These are phyloP conservation scores for Trichogramma pretiosum DNA, from an alignment of 1,140 invertebrate genomes.

Conservation along the genomic window DNA sequence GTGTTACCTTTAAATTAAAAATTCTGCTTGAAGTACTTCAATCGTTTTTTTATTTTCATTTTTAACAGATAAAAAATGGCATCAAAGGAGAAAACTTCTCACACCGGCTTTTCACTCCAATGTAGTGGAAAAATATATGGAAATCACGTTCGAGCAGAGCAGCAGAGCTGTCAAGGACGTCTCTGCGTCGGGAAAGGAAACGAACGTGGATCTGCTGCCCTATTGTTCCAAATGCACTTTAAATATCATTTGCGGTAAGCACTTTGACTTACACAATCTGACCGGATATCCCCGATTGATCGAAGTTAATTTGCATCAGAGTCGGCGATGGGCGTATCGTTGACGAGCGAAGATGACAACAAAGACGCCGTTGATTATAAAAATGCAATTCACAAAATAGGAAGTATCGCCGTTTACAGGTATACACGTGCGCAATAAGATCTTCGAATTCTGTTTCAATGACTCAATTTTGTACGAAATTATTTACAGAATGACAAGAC, in stretches of 20 bases:
- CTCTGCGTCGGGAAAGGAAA: slow-evolving; percentile 27
- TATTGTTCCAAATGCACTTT: slow-evolving; percentile 66
- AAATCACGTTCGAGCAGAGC: slow-evolving; percentile 28
- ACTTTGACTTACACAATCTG: too few species aligned
- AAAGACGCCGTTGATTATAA: slow-evolving; percentile 26
- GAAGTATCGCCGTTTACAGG: slow-evolving; percentile 15
- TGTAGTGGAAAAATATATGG: slow-evolving; percentile 71
- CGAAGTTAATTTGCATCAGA: too few species aligned
- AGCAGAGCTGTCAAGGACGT: slow-evolving; percentile 20
- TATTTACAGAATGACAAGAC: slow-evolving; percentile 43
- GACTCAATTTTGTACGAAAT: background rate
- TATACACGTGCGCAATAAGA: too few species aligned
- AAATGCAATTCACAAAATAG: slow-evolving; percentile 1
- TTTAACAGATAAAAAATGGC: too few species aligned
- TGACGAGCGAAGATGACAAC: slow-evolving; percentile 52
- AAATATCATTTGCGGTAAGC: slow-evolving; percentile 73
- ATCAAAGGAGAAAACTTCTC: slow-evolving; percentile 65
- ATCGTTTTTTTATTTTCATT: too few species aligned
- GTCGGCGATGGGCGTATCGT: slow-evolving; percentile 69
- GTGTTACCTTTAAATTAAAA: too few species aligned
- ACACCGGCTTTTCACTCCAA: slow-evolving; percentile 88
- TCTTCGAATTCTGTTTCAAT: too few species aligned
- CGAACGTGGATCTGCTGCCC: slow-evolving; percentile 51
- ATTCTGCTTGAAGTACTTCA: too few species aligned
- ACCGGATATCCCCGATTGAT: too few species aligned